Percentiles rank a stretch among this genome's conserved stretches.
Conservation (phyloP, 2,888 invertebrate genomes). For the Ochropacha duplaris region DNA sequence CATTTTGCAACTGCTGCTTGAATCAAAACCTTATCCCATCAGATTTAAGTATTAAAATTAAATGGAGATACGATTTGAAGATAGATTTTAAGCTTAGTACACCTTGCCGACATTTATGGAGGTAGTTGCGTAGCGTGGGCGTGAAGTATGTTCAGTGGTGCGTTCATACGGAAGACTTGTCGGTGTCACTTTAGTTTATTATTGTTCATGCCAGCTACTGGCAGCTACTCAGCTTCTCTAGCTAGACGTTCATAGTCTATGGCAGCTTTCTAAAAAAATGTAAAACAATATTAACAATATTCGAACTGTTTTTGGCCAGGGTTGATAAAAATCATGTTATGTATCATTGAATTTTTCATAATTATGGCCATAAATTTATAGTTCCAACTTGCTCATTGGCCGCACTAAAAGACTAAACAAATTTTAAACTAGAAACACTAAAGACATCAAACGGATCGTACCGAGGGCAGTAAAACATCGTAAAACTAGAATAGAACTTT, state of each 20-base stretch:
- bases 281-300: background rate
- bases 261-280: background rate
- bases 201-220: constrained; percentile 20
- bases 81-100: background rate
- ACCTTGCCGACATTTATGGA: constrained; percentile 11
- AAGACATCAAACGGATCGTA: no score
- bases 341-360: no score
- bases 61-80: background rate
- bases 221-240: background rate
- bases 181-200: constrained; percentile 40
- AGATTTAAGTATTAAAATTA: background rate
- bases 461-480: no score
- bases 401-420: no score
- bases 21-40: background rate
- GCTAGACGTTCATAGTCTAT: background rate
- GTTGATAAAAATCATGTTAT: no score
- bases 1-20: constrained; percentile 9
- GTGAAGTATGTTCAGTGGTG: constrained; percentile 41
- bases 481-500: no score
- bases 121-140: constrained; percentile 36
- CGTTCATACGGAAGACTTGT: constrained; percentile 47
- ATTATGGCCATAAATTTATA: no score
- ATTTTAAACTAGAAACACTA: no score
- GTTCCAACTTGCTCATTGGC: no score
- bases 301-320: background rate